A percentile compares a stretch with the other conserved stretches of the same genome.
Conservation (phyloP, 2,113 vertebrate genomes). For the Tricholaema leucomelas region DNA sequence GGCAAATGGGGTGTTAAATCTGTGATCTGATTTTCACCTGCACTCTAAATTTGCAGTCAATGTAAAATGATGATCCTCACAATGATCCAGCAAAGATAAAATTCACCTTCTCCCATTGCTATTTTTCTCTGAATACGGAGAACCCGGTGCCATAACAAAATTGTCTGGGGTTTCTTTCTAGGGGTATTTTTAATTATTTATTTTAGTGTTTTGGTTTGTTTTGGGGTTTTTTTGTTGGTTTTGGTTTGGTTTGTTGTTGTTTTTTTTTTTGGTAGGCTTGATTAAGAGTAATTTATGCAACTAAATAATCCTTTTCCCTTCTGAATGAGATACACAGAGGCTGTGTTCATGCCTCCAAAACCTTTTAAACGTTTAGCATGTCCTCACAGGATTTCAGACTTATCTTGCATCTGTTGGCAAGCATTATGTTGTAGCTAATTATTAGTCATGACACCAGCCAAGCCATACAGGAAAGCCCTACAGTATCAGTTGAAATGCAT, state of each 20-base stretch:
- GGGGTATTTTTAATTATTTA: not conserved
- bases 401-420: slow-evolving; percentile 24
- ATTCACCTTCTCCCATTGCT: not conserved
- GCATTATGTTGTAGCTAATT: slow-evolving; percentile 14
- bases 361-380: not conserved
- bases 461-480: not conserved
- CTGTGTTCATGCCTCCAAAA: not conserved
- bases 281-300: not conserved
- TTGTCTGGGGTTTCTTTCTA: accelerated
- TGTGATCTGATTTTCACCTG: not conserved
- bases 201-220: too few relatives aligned
- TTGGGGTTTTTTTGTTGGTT: too few relatives aligned
- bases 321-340: not conserved
- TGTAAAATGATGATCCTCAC: not conserved
- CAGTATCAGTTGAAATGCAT: not conserved
- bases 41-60: not conserved
- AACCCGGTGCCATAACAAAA: not conserved
- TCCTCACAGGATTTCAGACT: not conserved
- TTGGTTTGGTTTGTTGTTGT: too few relatives aligned
- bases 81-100: not conserved
- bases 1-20: not conserved
- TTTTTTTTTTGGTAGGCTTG: not conserved
- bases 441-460: slow-evolving; percentile 18
- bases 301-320: slow-evolving; percentile 9
- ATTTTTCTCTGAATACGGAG: not conserved